phyloP scores from a whole-genome alignment of 2,113 vertebrate genomes.

The Ancistrus triradiatus region DNA sequence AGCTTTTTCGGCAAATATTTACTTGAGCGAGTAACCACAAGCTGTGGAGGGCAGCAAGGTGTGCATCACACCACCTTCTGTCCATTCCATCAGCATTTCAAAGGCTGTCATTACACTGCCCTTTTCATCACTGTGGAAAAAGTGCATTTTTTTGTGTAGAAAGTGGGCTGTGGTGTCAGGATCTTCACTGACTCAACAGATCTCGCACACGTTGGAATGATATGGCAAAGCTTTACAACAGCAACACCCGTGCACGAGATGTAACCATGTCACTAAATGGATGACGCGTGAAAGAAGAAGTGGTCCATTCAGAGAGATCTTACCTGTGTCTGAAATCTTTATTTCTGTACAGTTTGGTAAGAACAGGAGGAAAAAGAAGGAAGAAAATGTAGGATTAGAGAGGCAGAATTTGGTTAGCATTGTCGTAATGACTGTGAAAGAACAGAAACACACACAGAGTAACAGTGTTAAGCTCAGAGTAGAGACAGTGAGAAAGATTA shows the following conservation, averaged over 20 bases:
- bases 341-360: slow-evolving; percentile 91
- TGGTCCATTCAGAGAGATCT: slow-evolving; percentile 57
- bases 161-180: neutral
- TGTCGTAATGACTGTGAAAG: slow-evolving; percentile 1
- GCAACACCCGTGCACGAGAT: neutral
- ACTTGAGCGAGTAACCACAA: slow-evolving; percentile 2
- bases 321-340: slow-evolving; percentile 99
- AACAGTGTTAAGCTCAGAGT: too few relatives aligned
- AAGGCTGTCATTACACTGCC: slow-evolving; percentile 3
- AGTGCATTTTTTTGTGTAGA: neutral
- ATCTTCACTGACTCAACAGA: slow-evolving; percentile 2
- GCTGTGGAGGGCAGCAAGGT: slow-evolving; percentile 5
- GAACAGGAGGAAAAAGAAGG: slow-evolving; percentile 59
- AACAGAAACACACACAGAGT: neutral
- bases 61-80: slow-evolving; percentile 9
- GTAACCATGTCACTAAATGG: neutral
- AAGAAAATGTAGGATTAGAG: slow-evolving; percentile 41
- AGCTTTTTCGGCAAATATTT: slow-evolving; percentile 20
- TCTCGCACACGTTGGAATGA: neutral
- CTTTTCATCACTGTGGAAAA: slow-evolving; percentile 14
- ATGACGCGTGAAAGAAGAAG: slow-evolving; percentile 14
- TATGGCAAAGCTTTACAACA: neutral
- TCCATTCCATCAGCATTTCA: slow-evolving; percentile 10
- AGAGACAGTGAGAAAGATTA: neutral
- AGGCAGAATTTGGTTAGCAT: slow-evolving; percentile 14